Evolutionary conservation across 2,888 invertebrate genomes (phyloP).

Genomic region (Dinocampus coccinellae): DNA sequence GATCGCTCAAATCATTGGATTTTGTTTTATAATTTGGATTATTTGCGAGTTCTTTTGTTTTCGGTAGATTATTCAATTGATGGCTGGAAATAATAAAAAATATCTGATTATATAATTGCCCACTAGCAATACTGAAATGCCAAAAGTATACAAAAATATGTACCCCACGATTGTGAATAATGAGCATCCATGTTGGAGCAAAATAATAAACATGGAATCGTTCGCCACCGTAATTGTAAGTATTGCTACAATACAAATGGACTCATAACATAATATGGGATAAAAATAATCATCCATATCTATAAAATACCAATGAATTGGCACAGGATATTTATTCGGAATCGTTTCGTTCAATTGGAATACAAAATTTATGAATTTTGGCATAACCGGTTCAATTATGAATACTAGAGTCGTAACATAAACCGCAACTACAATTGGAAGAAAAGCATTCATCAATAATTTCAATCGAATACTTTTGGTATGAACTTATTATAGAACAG

Average conservation of each 20-base stretch:
- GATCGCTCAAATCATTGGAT: not conserved
- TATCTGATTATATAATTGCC: not conserved
- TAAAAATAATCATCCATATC: slow-evolving; percentile 7
- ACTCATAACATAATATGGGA: not conserved
- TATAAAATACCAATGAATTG: not conserved
- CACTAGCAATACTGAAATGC: no score
- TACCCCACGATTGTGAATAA: slow-evolving; percentile 32
- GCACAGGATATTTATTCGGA: slow-evolving; percentile 7
- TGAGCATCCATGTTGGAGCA: slow-evolving; percentile 22
- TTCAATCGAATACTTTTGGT: not conserved
- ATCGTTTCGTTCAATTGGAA: not conserved
- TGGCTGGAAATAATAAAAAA: not conserved
- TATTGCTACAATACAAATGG: not conserved
- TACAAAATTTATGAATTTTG: not conserved
- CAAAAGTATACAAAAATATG: no score
- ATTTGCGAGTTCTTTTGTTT: not conserved
- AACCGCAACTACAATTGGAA: not conserved
- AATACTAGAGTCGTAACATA: not conserved
- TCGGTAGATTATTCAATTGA: not conserved
- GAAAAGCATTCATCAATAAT: not conserved
- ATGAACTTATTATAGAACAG: not conserved
- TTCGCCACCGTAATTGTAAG: slow-evolving; percentile 11
- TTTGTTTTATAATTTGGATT: not conserved
- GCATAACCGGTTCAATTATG: slow-evolving; percentile 11
- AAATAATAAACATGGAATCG: slow-evolving; percentile 22